A percentile compares a stretch with the other conserved stretches of the same genome.
Conservation (phyloP, 1,140 invertebrate species). For the Phenacoccus solenopsis region DNA sequence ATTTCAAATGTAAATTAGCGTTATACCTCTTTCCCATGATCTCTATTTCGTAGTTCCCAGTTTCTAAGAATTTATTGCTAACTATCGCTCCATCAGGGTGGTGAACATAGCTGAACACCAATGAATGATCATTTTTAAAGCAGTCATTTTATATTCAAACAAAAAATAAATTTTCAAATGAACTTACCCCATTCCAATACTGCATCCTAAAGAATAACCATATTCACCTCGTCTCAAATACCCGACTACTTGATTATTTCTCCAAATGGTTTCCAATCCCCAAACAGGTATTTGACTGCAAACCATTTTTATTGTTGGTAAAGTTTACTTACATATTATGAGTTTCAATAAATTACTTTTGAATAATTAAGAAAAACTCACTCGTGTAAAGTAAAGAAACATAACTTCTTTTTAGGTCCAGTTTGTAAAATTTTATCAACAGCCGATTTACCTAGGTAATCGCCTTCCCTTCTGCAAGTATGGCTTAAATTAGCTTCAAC, state of each 20-base stretch:
- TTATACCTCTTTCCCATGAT: conserved; percentile 55
- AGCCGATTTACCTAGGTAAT: conserved; percentile 60
- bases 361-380: conserved; percentile 35
- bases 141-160: too few species aligned
- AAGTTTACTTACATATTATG: background rate
- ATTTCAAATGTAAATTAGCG: conserved; percentile 52
- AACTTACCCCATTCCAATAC: conserved; percentile 52
- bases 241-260: conserved; percentile 60
- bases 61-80: conserved; percentile 50
- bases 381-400: conserved; percentile 57
- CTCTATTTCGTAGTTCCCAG: conserved; percentile 65
- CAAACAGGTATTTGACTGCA: conserved; percentile 53
- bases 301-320: conserved; percentile 6
- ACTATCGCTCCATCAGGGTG: conserved; percentile 43
- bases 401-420: conserved; percentile 58
- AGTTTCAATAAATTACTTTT: conserved; percentile 18
- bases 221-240: conserved; percentile 68
- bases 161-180: too few species aligned
- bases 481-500: conserved; percentile 67
- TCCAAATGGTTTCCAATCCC: conserved; percentile 70
- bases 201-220: conserved; percentile 54
- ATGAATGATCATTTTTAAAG: too few species aligned
- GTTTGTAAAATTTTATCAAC: conserved; percentile 47
- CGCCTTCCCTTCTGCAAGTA: conserved; percentile 56
- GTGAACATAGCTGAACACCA: conserved; percentile 41